Base-by-base conservation (phyloP, 2,113 vertebrate species). In the Colius striatus region DNA sequence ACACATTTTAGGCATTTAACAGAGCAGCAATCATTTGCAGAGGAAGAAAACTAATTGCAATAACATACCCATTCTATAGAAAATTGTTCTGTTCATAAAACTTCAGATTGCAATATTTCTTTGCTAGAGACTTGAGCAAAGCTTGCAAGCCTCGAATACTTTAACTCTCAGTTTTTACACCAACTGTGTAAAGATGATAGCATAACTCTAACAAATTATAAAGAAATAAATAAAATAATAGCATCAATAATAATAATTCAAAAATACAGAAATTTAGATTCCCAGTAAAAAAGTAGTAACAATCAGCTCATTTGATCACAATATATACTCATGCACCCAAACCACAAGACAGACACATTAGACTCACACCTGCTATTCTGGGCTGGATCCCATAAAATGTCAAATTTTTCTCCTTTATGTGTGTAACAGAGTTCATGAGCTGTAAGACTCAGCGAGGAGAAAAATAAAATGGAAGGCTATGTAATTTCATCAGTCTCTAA, bases 11-110 rank as follows among this genome's bases (percentile, higher is more conserved):
- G 80, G 87, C 57, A 53, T 95, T 96, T 96, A 96, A 81, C 84
- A 92, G 79, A 92, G 87, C 67, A 87, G 91, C 89, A 89, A 77
- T 51, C 72, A 48, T 81, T 96, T 74, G 62, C 84, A 94, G 92
- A 81, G 82, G 82, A 75, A 87, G 70, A 54, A 92, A 87, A 58
- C 32, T 94, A 94, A 96, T 90, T 92, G 90, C 82, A 96, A 83
- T 95, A 97, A 94, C 82, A 94, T 80, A 54, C 27, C 22, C 51
- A 16, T 73, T 78, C 71, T 82, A 45, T 25, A 83, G 13, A 80
- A 94, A 96, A 93, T 81, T 61, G 60, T 70, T 89, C 87, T 73
- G n/a, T 81, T 67, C 61, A 41, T 89, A 92, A 90, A 91, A 88
- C 26, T 73, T 22, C 58, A 70, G 38, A 54, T 16, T 63, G 55